Conservation (phyloP, 2,888 invertebrate genomes). For the Argyresthia albistria region DNA sequence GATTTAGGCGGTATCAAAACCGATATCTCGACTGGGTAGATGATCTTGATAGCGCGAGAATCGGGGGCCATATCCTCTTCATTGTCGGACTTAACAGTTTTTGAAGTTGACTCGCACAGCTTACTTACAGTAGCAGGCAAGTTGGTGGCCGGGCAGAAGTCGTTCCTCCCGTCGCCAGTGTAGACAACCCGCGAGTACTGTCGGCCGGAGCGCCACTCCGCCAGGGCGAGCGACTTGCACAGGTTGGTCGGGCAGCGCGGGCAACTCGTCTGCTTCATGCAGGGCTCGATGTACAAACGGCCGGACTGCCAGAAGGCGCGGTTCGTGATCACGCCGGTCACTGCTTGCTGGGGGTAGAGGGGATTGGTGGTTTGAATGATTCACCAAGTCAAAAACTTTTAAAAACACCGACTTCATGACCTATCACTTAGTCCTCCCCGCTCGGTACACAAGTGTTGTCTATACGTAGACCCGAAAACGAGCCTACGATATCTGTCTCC, state of each 20-base stretch:
- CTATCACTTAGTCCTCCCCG: no score
- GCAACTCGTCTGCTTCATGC: constrained; percentile 39
- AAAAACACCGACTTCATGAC: no score
- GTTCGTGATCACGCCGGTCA: constrained; percentile 29
- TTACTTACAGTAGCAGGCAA: constrained; percentile 38
- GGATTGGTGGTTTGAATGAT: no score
- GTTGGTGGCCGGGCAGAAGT: constrained; percentile 45
- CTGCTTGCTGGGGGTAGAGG: not conserved
- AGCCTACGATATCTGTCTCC: no score
- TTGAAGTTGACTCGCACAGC: no score
- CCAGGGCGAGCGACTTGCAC: constrained; percentile 53
- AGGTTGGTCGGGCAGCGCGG: constrained; percentile 45
- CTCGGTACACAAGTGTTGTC: no score
- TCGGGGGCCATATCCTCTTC: no score
- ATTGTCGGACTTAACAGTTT: not conserved
- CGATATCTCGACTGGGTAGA: no score
- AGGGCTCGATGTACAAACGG: constrained; percentile 52
- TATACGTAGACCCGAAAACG: no score
- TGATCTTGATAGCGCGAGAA: no score
- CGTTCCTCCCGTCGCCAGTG: constrained; percentile 52
- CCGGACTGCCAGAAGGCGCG: constrained; percentile 46
- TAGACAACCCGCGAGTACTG: constrained; percentile 31
- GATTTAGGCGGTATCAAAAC: no score
- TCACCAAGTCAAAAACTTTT: no score
- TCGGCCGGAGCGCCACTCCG: constrained; percentile 30